Evolutionary conservation across 1,140 invertebrate species (phyloP), one percentile per base, ranked within the genome.

Genomic region (Tribolium castaneum): DNA sequence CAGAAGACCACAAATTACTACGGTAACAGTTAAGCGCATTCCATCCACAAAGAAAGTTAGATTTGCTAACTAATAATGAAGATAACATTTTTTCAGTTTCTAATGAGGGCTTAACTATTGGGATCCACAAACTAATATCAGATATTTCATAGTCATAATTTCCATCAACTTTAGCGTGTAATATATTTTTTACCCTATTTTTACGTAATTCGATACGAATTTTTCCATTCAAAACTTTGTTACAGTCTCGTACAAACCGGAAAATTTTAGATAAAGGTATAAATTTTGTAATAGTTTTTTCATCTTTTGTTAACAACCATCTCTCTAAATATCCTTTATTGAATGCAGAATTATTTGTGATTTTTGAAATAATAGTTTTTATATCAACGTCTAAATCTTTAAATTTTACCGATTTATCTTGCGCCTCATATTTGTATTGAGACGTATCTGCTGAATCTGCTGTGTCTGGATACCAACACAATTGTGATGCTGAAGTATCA

Each of bases 381-480:
- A 70, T 70, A 35, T 70, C 66, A 70, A 70, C 66, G 30, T 70
- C 66, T 70, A 70, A 70, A 70, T 70, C 25, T 70, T 70, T 70
- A 70, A 70, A 70, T 35, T 70, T 70, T 70, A 12, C 66, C 25
- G 66, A 70, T 70, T 70, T 70, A 70, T 70, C 16, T 70, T 70
- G 66, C 35, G 10, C 66, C 10, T 70, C 66, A 70, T 70, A 70
- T 70, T 70, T 70, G 16, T 70, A 70, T 70, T 70, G 66, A 70
- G 66, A 70, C 35, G 30, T 70, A 70, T 70, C 22, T 70, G 59
- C 59, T 75, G 72, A 75, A 75, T 75, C 72, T 75, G 73, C 54
- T 75, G 73, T 75, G 51, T 56, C 73, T 75, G 73, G 73, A 62
- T 75, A 75, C 54, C 73, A 75, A 30, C 66, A 70, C 35, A 70